Conservation (phyloP, 2,888 invertebrate species). For the Coecobrya sp. region DNA sequence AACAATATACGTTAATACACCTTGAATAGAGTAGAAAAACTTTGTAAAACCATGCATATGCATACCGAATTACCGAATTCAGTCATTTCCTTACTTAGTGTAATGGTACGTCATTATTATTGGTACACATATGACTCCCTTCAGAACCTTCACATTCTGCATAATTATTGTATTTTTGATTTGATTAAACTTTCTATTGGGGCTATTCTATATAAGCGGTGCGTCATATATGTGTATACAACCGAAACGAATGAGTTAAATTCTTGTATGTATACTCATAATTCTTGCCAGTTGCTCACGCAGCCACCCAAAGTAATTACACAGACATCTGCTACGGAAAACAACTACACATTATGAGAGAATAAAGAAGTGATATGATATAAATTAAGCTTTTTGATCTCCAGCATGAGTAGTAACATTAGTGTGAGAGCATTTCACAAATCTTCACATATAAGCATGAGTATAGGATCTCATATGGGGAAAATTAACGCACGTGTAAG, state of each 20-base stretch:
- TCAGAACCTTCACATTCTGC: neutral
- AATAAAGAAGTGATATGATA: neutral
- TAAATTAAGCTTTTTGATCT: neutral
- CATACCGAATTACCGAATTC: too few relatives aligned
- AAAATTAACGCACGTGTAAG: conserved; percentile 56
- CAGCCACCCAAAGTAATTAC: conserved; percentile 21
- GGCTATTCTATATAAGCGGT: too few relatives aligned
- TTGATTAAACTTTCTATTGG: conserved; percentile 3
- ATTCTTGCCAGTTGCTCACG: too few relatives aligned
- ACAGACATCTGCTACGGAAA: conserved; percentile 17
- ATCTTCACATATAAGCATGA: neutral
- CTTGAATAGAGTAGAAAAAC: too few relatives aligned
- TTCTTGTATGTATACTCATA: too few relatives aligned
- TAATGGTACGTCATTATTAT: neutral
- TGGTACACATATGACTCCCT: neutral
- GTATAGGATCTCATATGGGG: conserved; percentile 41
- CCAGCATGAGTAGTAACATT: neutral
- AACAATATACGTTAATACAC: too few relatives aligned
- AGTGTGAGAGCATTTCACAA: neutral
- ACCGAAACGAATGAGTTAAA: too few relatives aligned
- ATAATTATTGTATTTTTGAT: conserved; percentile 2
- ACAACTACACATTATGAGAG: neutral
- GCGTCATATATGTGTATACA: too few relatives aligned
- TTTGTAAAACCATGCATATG: too few relatives aligned
- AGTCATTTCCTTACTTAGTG: too few relatives aligned